Base-by-base conservation (phyloP, 2,113 vertebrate species). In the Falcunculus frontatus region DNA sequence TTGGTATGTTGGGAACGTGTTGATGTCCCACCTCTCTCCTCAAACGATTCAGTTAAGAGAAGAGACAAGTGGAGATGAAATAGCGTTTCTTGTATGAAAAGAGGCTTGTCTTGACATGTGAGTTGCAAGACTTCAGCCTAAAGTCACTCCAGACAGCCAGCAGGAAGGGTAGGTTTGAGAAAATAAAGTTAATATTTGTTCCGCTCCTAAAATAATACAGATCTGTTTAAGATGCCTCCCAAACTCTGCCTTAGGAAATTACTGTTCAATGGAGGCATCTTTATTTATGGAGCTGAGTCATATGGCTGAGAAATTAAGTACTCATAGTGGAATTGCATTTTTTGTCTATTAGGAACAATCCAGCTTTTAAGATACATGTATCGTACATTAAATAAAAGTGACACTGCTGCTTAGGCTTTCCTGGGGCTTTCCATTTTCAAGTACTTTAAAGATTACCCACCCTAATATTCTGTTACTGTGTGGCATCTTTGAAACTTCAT, bases 81-180 rank as follows among this genome's bases (percentile, higher is more conserved):
- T 97, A 93, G 82, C 39, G 89, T 92, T 96, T 96, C 93, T 87
- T 86, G 27, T 92, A 70, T 29, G 29, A 33, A 96, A 96, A 93
- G 56, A 33, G 70, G 35, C 82, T 95, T 80, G 21, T 55, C 62
- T 91, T 95, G 72, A 83, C 52, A 25, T 56, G 33, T 73, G 49
- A 27, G 13, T 91, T 97, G 87, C 79, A 84, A 26, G 29, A 53
- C 91, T 91, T 93, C n/a, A 25, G 56, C 29, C 46, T 82, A 20
- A 90, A 83, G 60, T 55, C 32, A 69, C 68, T 93, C 35, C 55
- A 75, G 52, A 69, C 23, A 80, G 59, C n/a, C 67, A 75, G 52
- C 30, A 92, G 85, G 55, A 96, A 81, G 44, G 46, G 30, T 39
- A 68, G 13, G 23, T 79, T 96, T 95, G 72, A 90, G 82, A 57